Evolutionary conservation across 2,888 invertebrate species (phyloP), one percentile per base, ranked within the genome.

Genomic region (Pseudococcus longispinus): DNA sequence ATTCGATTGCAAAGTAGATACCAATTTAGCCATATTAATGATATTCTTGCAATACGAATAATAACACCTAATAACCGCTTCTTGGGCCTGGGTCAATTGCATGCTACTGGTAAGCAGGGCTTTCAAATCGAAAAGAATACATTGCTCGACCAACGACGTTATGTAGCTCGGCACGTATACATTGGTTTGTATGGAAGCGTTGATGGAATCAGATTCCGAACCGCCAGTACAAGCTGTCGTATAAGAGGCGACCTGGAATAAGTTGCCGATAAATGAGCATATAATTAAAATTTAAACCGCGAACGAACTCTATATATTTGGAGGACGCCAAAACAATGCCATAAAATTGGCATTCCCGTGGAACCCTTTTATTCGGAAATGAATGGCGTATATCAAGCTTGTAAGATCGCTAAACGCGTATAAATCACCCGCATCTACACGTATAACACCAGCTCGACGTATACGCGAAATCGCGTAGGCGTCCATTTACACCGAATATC

Each of bases 311-410:
- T 70, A 3, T 4, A 55, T 23, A 1, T 55, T 20, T 1, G 51
- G 5, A 8, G 23, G 23, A 1, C 9, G 2, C 18, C 18, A 4
- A 70, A 70, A 29, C 29, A 70, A 70, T 29, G 70, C 70, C 29
- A 29, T 70, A 29, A 26, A 70, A 70, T 70, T 70, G 70, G 29
- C 70, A 70, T 60, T 23, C 70, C 8, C 70, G 70, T 29, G 29
- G 3, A 70, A 70, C 70, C 70, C 29, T 70, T 70, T 70, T 70
- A 60, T 60, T 60, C 60, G 60, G 60, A 60, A 60, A 29, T 70
- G 70, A 70, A 70, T 70, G 70, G 70, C 70, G 29, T 70, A 70
- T 70, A 70, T 70, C 70, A 70, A 70, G 70, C 70, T 8, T 70
- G 26, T 29, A 70, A 70, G 70, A 70, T 70, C 70, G 70, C 29